Evolutionary conservation across 2,888 invertebrate genomes (phyloP).

Genomic region (Conomelus anceps): DNA sequence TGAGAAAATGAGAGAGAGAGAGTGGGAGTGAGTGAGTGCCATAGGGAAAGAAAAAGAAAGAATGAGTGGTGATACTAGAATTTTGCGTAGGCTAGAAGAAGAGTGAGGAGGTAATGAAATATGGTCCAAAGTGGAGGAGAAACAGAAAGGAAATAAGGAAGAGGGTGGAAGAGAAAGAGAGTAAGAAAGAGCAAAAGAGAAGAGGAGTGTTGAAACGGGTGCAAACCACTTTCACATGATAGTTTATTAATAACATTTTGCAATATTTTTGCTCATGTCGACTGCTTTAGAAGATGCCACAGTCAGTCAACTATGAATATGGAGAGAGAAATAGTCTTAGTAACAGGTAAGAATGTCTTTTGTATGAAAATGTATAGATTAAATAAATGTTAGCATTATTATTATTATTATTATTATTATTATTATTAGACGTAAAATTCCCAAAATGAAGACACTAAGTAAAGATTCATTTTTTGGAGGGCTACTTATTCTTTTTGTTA

Average conservation of each 20-base stretch:
- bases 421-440: no score
- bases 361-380: no score
- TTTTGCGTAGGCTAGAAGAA: no score
- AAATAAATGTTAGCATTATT: no score
- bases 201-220: background rate
- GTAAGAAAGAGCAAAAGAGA: background rate
- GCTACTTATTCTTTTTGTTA: no score
- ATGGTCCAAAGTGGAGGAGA: no score
- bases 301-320: background rate
- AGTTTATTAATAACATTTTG: background rate
- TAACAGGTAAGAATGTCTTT: background rate
- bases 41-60: no score
- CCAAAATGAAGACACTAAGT: no score
- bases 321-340: slow-evolving; percentile 4
- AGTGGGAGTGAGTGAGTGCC: no score
- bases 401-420: no score
- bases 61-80: no score
- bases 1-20: background rate
- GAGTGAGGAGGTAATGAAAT: background rate
- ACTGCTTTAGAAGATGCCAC: background rate
- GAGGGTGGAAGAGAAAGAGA: background rate
- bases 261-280: background rate
- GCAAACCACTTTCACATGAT: background rate
- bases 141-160: background rate
- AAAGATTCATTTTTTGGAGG: no score